Evolutionary conservation across 2,797 vertebrate genomes (phyloP).

Genomic region (Sebastes hubbsi): DNA sequence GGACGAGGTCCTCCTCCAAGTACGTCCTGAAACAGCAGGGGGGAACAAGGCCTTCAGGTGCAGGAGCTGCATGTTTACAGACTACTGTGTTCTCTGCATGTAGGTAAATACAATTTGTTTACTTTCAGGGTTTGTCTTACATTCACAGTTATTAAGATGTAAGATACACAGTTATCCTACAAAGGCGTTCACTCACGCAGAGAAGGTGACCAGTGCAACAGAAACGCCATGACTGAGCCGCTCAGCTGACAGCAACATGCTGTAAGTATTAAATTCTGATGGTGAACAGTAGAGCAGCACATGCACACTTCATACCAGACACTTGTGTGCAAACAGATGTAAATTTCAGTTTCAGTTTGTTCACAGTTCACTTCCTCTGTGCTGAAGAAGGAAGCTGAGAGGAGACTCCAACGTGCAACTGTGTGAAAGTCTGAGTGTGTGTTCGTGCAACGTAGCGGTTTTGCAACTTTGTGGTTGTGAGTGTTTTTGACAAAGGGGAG

Average conservation of each 20-base stretch:
- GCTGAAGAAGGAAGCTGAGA: constrained; percentile 73
- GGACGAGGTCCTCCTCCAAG: constrained; percentile 94
- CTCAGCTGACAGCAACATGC: background rate
- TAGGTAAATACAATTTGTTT: background rate
- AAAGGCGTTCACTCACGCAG: background rate
- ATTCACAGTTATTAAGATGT: background rate
- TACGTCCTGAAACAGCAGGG: constrained; percentile 86
- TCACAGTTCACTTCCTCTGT: constrained; percentile 73
- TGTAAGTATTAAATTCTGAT: background rate
- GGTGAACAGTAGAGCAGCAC: background rate
- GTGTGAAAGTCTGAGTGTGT: constrained; percentile 45
- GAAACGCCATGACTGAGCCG: background rate
- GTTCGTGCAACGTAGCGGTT: constrained; percentile 64
- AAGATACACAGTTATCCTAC: background rate
- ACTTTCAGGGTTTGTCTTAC: constrained; percentile 17
- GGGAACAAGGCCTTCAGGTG: background rate
- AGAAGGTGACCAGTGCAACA: background rate
- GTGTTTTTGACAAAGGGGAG: constrained; percentile 75
- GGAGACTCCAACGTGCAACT: constrained; percentile 71
- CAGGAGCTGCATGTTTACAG: constrained; percentile 10
- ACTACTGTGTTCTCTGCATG: background rate
- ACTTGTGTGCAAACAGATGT: constrained; percentile 44
- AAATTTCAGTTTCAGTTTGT: constrained; percentile 77
- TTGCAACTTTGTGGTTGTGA: constrained; percentile 64
- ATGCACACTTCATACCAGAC: background rate